A percentile compares a stretch with the other conserved stretches of the same genome.
phyloP scores from a whole-genome alignment of 1,140 invertebrate species.

The Tetramorium parvispinum region DNA sequence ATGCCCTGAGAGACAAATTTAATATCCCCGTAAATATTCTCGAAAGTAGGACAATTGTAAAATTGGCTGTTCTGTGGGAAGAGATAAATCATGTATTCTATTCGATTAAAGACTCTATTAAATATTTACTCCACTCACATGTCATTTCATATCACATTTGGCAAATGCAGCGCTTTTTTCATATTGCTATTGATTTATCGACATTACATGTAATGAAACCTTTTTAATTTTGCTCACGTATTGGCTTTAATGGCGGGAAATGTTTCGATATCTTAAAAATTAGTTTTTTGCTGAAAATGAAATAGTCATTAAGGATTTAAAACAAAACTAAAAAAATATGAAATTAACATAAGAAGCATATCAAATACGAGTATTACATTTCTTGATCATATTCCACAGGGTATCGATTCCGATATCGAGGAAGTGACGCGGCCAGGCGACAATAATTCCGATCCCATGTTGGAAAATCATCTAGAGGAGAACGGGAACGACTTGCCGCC shows the following conservation, averaged over 20 bases:
- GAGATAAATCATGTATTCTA: not conserved
- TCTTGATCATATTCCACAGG: conserved; percentile 83
- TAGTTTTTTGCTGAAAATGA: not conserved
- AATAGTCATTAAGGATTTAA: not conserved
- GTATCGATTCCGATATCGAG: conserved; percentile 95
- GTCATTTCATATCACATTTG: not conserved
- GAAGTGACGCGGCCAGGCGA: conserved; percentile 88
- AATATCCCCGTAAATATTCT: conserved; percentile 17
- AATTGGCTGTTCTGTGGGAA: not conserved
- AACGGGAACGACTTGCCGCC: conserved; percentile 79
- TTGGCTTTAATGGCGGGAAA: not conserved
- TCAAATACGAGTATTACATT: not conserved
- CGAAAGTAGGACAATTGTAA: not conserved
- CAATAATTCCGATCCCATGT: conserved; percentile 80
- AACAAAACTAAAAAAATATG: not conserved
- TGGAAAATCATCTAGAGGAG: conserved; percentile 81
- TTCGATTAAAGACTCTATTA: not conserved
- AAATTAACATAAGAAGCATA: not conserved
- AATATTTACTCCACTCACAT: not conserved
- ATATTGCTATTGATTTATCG: not conserved
- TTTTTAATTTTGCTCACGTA: not conserved
- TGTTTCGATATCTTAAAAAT: not conserved
- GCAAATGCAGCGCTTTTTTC: not conserved
- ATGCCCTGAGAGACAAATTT: conserved; percentile 5
- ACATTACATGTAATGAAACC: not conserved